Base-by-base conservation (phyloP, 2,888 invertebrate genomes). In the Polymixis lichenea region DNA sequence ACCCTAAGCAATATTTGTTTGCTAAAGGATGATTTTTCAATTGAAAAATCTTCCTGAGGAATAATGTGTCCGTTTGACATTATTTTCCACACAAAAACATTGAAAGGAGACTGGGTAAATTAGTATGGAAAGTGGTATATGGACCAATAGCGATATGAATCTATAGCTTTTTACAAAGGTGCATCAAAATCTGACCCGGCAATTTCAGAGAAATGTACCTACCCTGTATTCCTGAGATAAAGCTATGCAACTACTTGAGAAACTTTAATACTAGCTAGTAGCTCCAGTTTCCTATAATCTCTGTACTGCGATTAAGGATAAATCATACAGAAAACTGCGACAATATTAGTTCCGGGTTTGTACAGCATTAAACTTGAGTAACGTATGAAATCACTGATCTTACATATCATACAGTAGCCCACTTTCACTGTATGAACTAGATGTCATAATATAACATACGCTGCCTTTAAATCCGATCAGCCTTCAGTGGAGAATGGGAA, bases 401-500 rank as follows among this genome's bases (percentile, higher is more conserved):
- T 9, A 69, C 28, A 53, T 25, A 71, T 28, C 28, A 19, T n/a
- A n/a, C 25, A 25, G 49, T 17, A 43, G 28, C 9, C n/a, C 11
- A 6, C 49, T 55, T 43, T 25, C 6, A 13, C 28, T 72, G 19
- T 43, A 9, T 64, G 13, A 56, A 62, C 19, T 56, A 62, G 56
- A 53, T 55, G 55, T 55, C n/a, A 61, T 46, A 81, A 75, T 56
- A 51, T 46, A 25, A 43, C 43, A 43, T 55, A 28, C 22, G 55
- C 62, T 9, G 56, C 17, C 6, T 64, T 38, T 76, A 58, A 53
- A 82, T 78, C 32, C 46, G 67, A 82, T 58, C 56, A 82, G 43
- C 75, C 43, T 62, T 46, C 61, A 17, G n/a, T 43, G 25, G n/a
- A 66, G 66, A 75, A 81, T 81, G n/a, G 66, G 25, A 83, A 43